Evolutionary conservation across 2,113 vertebrate genomes (phyloP).

Genomic region (Apistogramma diplotaenia): DNA sequence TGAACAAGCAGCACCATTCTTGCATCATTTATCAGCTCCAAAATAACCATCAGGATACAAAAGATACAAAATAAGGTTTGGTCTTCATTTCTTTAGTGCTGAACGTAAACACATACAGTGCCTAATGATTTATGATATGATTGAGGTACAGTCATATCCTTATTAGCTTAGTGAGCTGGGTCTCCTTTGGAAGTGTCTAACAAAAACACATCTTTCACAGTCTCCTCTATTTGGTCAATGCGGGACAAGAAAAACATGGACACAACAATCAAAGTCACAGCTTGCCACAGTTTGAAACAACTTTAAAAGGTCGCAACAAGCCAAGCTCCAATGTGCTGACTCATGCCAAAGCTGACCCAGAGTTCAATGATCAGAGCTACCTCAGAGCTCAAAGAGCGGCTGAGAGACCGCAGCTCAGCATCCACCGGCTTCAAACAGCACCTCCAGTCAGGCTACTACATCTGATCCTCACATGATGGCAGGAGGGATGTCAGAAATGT

Average conservation of each 20-base stretch:
- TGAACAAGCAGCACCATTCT: conserved; percentile 24
- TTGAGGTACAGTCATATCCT: background rate
- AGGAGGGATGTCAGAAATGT: background rate
- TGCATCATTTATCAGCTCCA: background rate
- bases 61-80: background rate
- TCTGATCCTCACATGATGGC: conserved; percentile 5
- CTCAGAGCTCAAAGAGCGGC: conserved; percentile 8
- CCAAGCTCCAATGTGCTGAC: background rate
- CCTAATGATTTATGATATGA: background rate
- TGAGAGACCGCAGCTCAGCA: background rate
- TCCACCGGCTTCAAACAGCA: background rate
- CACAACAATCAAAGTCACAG: background rate
- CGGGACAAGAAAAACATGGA: background rate
- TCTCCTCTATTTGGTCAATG: background rate
- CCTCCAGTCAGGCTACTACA: background rate
- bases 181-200: background rate
- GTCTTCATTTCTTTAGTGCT: background rate
- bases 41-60: background rate
- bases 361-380: background rate
- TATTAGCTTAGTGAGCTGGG: conserved; percentile 3
- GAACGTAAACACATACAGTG: background rate
- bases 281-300: background rate
- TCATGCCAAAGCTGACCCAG: background rate
- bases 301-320: conserved; percentile 8
- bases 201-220: background rate